Percentiles rank a stretch among this genome's conserved stretches.
phyloP scores from a whole-genome alignment of 2,797 vertebrate genomes.

The Xerus rutilus region DNA sequence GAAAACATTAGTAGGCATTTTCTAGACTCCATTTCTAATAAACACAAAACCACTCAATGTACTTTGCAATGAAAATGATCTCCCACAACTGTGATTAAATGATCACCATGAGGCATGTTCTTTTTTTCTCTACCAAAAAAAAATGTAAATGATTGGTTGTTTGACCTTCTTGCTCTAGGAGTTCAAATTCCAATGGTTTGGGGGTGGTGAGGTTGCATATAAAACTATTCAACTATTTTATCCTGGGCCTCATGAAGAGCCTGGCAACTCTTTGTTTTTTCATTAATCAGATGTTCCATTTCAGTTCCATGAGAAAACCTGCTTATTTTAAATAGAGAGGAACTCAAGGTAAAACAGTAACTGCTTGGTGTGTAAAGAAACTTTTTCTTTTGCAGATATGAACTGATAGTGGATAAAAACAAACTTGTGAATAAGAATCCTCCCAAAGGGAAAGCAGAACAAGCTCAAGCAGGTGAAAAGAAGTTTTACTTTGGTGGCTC shows the following conservation, averaged over 20 bases:
- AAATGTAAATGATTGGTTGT: not conserved
- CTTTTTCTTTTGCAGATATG: slow-evolving; percentile 90
- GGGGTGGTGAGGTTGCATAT: not conserved
- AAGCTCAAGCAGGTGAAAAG: slow-evolving; percentile 80
- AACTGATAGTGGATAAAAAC: slow-evolving; percentile 94
- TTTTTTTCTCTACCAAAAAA: not conserved
- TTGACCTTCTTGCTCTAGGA: not conserved
- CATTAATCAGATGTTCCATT: not conserved
- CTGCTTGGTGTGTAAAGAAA: slow-evolving; percentile 3
- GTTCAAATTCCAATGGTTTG: not conserved
- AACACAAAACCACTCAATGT: not conserved
- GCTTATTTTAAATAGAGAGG: not conserved
- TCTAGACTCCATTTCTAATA: not conserved
- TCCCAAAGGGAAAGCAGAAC: slow-evolving; percentile 81
- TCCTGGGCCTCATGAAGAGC: not conserved
- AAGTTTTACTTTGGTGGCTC: slow-evolving; percentile 96
- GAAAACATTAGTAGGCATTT: not conserved
- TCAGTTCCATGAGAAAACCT: not conserved
- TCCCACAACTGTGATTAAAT: not conserved
- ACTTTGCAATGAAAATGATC: not conserved
- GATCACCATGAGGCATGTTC: not conserved
- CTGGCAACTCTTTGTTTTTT: not conserved
- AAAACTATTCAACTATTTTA: not conserved
- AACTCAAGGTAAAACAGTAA: rapidly evolving
- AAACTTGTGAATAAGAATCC: slow-evolving; percentile 89